A percentile compares a stretch with the other conserved stretches of the same genome.
phyloP scores from a whole-genome alignment of 2,888 invertebrate species.

The Apodemia hepburni region DNA sequence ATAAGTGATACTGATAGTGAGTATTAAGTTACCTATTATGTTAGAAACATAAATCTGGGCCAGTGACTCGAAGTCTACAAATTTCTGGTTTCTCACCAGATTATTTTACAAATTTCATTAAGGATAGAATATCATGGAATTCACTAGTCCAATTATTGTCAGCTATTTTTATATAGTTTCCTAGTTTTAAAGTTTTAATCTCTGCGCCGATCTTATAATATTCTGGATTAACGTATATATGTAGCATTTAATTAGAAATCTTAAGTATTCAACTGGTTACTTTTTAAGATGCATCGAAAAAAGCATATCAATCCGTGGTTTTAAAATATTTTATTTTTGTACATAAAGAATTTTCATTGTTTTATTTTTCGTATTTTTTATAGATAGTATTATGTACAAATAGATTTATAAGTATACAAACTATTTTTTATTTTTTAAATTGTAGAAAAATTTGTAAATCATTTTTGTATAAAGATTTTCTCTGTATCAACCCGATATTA shows the following conservation, averaged over 20 bases:
- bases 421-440: constrained; percentile 3
- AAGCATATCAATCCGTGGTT: background rate
- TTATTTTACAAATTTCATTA: too few species aligned
- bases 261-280: background rate
- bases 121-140: background rate
- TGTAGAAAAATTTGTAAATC: background rate
- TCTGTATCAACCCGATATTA: background rate
- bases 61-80: too few species aligned
- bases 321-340: constrained; percentile 1
- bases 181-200: background rate
- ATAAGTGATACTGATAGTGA: too few species aligned
- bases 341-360: background rate
- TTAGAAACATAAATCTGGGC: too few species aligned
- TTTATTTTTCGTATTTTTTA: background rate
- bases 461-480: background rate
- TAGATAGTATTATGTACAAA: background rate
- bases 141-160: background rate
- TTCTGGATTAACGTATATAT: background rate
- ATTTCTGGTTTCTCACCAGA: too few species aligned
- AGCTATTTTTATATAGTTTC: background rate
- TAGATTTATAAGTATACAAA: constrained; percentile 8
- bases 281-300: constrained; percentile 3
- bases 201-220: constrained; percentile 5
- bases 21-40: too few species aligned
- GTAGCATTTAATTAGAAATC: background rate